These are phyloP conservation scores for Acanthococcus lagerstroemiae DNA, from an alignment of 2,888 invertebrate species.

Conservation along the genomic window DNA sequence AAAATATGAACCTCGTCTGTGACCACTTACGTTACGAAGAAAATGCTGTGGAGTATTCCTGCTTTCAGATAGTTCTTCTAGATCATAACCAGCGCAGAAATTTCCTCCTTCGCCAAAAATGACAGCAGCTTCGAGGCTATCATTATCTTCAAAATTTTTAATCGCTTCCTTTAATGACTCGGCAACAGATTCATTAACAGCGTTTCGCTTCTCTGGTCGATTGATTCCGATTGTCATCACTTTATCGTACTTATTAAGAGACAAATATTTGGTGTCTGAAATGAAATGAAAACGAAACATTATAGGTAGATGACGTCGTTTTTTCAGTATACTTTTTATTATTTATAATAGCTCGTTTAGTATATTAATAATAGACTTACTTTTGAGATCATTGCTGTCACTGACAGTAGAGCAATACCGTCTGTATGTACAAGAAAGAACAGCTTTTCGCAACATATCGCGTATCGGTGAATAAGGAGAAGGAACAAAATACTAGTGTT, in stretches of 20 bases:
- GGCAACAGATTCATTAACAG: slow-evolving; percentile 62
- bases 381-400: too few relatives aligned
- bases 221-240: slow-evolving; percentile 64
- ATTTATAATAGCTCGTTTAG: too few relatives aligned
- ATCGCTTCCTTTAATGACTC: slow-evolving; percentile 60
- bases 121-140: slow-evolving; percentile 58
- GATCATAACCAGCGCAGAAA: slow-evolving; percentile 87
- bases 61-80: slow-evolving; percentile 53
- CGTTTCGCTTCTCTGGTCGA: slow-evolving; percentile 70
- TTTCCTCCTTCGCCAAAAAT: slow-evolving; percentile 85
- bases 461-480: too few relatives aligned
- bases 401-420: too few relatives aligned
- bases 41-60: slow-evolving; percentile 14
- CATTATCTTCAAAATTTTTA: slow-evolving; percentile 67
- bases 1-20: too few relatives aligned
- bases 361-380: too few relatives aligned
- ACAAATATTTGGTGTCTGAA: slow-evolving; percentile 7
- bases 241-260: slow-evolving; percentile 30
- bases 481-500: too few relatives aligned
- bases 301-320: too few relatives aligned
- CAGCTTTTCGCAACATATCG: too few relatives aligned
- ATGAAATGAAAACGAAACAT: too few relatives aligned
- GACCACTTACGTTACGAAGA: slow-evolving; percentile 14
- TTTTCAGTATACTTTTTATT: too few relatives aligned
- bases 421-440: too few relatives aligned